Base-by-base conservation (phyloP, 2,888 invertebrate species). In the Deroplatys truncata region DNA sequence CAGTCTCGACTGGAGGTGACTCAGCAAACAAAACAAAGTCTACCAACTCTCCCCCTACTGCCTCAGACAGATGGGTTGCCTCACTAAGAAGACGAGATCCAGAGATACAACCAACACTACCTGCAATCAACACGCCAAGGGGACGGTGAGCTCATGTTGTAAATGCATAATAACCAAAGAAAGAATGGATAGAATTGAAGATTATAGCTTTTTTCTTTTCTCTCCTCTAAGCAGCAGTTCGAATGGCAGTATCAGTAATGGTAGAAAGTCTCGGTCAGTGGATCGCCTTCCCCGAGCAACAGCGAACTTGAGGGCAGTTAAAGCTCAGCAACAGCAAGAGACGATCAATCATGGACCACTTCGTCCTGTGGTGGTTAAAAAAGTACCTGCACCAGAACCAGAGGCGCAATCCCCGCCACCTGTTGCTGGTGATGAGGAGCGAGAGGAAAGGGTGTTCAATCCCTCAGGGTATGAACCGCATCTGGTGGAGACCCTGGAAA, bases 401-500 rank as follows among this genome's bases (percentile, higher is more conserved):
- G 86, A 84, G 28, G 2, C 20, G 4, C 72, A 49, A 20, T 35
- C 82, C 49, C 56, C 86, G 16, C 84, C 84, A 56, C 49, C 29
- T 29, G 85, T 90, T 25, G 91, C 91, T 16, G 91, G 90, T 16
- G 92, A 92, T 28, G 91, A 92, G 82, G 92, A 92, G 82, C 91
- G 90, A 56, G 92, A 93, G 43, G 93, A 93, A 28, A 92, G 92
- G 91, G 94, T 95, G 8, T 97, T 96, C 92, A 96, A 96, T 91
- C 94, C 96, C 0, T 94, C 95, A 9, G 97, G 97, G 8, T 97
- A 96, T 92, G 98, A 96, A 92, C 92, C 95, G 7, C 96, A 97
- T 93, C 94, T 98, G 88, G 97, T 98, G 0, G 98, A 98, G 91
- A 97, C 97, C 28, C 93, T 98, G 84, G 98, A 98, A 93, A 95